Percentiles rank a stretch among this genome's conserved stretches.
Evolutionary conservation across 1,140 invertebrate genomes (phyloP).

Genomic region (honey bee (Apis mellifera)): DNA sequence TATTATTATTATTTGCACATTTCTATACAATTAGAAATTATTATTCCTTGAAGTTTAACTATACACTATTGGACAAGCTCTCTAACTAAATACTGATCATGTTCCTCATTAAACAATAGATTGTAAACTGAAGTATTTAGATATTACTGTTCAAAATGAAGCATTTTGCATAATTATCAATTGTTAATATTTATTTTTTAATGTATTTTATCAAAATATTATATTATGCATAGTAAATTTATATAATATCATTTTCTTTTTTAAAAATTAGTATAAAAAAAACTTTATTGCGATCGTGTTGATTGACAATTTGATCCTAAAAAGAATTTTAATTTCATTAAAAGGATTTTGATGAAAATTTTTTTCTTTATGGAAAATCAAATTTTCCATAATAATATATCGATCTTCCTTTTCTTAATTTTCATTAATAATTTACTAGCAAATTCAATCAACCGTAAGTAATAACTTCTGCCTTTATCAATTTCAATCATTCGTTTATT

Average conservation of each 20-base stretch:
- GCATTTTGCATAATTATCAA: too few relatives aligned
- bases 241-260: too few relatives aligned
- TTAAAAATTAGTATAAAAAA: too few relatives aligned
- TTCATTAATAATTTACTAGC: neutral
- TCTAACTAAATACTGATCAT: neutral
- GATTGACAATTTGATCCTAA: too few relatives aligned
- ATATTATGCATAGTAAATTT: too few relatives aligned
- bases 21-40: too few relatives aligned
- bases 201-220: too few relatives aligned
- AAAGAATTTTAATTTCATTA: neutral
- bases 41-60: neutral
- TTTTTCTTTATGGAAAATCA: neutral
- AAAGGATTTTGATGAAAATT: neutral
- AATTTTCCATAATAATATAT: neutral
- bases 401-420: neutral
- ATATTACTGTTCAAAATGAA: too few relatives aligned
- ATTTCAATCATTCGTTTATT: neutral
- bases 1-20: too few relatives aligned
- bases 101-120: neutral
- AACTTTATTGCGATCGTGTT: too few relatives aligned
- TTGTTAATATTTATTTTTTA: neutral
- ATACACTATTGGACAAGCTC: neutral
- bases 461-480: neutral
- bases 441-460: constrained; percentile 7
- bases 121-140: neutral